Evolutionary conservation across 2,888 invertebrate species (phyloP).

Genomic region (Sepioteuthis lessoniana): DNA sequence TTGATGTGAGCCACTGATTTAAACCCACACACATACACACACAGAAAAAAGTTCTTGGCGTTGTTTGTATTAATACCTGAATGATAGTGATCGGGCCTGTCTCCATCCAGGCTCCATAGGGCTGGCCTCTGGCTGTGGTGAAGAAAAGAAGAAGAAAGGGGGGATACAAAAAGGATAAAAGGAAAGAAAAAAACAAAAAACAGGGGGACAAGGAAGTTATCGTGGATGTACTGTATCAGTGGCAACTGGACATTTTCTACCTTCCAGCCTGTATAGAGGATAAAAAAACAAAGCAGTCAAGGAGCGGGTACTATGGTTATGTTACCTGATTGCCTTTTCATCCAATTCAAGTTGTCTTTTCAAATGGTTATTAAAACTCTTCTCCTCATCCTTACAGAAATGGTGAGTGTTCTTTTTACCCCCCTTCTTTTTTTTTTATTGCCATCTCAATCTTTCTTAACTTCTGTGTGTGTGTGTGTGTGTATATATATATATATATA

Average conservation of each 20-base stretch:
- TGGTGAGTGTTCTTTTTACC: not conserved
- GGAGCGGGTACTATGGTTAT: not conserved
- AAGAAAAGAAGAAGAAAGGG: not conserved
- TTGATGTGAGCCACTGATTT: not conserved
- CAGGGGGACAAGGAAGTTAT: not conserved
- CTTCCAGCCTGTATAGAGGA: not conserved
- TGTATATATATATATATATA: not conserved
- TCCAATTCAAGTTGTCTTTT: not conserved
- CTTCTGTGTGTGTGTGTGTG: not conserved
- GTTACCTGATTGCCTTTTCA: not conserved
- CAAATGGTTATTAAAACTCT: not conserved
- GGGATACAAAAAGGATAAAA: not conserved
- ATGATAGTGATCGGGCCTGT: not conserved
- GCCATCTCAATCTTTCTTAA: not conserved
- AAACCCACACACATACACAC: too few relatives aligned
- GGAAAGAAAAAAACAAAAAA: not conserved
- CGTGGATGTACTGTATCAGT: not conserved
- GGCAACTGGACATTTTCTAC: not conserved
- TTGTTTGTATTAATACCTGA: not conserved
- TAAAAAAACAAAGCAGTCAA: too few relatives aligned
- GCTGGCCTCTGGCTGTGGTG: not conserved
- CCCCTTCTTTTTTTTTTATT: too few relatives aligned
- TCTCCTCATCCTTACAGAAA: not conserved
- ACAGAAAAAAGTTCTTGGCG: not conserved
- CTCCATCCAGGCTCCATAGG: not conserved